These are phyloP conservation scores for Nothobranchius furzeri DNA, from an alignment of 2,113 vertebrate genomes.

Conservation along the genomic window DNA sequence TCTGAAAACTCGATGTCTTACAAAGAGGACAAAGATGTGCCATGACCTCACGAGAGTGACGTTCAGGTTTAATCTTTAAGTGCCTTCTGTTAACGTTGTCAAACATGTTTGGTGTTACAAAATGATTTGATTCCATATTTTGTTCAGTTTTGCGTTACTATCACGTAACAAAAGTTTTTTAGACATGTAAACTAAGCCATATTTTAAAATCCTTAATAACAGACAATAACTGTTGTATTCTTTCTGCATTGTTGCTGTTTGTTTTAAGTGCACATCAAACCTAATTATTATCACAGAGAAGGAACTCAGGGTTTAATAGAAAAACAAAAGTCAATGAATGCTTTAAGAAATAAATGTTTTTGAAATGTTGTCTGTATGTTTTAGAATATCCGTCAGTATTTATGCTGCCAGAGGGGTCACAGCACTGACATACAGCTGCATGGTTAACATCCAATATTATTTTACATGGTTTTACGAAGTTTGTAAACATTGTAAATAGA, in stretches of 20 bases:
- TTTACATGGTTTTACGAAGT: slow-evolving; percentile 5
- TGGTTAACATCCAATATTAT: slow-evolving; percentile 29
- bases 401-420: slow-evolving; percentile 10
- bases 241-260: slow-evolving; percentile 16
- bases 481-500: background rate
- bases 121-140: slow-evolving; percentile 61
- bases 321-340: slow-evolving; percentile 30
- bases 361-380: slow-evolving; percentile 37
- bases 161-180: slow-evolving; percentile 17
- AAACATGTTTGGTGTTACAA: slow-evolving; percentile 47
- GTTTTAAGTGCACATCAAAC: slow-evolving; percentile 45
- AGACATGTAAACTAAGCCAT: slow-evolving; percentile 42
- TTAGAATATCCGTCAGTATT: slow-evolving; percentile 20
- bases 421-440: slow-evolving; percentile 32
- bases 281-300: slow-evolving; percentile 30
- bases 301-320: slow-evolving; percentile 76
- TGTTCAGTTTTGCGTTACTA: slow-evolving; percentile 28
- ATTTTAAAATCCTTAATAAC: slow-evolving; percentile 7
- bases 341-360: slow-evolving; percentile 49
- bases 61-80: slow-evolving; percentile 41
- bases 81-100: slow-evolving; percentile 59
- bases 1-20: slow-evolving; percentile 22
- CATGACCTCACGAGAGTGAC: slow-evolving; percentile 2
- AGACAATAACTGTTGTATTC: slow-evolving; percentile 4
- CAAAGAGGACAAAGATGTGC: slow-evolving; percentile 15